Base-by-base conservation (phyloP, 2,797 vertebrate genomes). In the Mastacembelus armatus region DNA sequence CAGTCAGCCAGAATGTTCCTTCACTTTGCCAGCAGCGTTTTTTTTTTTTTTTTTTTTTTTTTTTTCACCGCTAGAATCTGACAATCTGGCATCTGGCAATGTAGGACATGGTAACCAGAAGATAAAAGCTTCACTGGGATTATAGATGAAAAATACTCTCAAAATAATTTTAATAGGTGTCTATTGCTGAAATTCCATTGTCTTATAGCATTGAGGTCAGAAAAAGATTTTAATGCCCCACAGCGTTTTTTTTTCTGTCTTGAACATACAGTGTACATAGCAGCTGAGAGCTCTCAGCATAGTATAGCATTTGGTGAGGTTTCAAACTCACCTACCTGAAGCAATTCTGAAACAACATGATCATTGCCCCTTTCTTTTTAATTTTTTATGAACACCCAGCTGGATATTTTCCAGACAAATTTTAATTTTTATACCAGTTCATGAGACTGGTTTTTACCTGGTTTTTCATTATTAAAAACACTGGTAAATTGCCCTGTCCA, bases 11-110 rank as follows among this genome's bases (percentile, higher is more conserved):
- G 58, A 70, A 54, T 35, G 27, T 71, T 52, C 21, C 32, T 3
- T 39, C 48, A 51, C 26, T 68, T 82, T 76, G 83, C 30, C 61
- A 30, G 33, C 35, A n/a, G n/a, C n/a, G n/a, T n/a, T n/a, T n/a
- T n/a, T n/a, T n/a, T n/a, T n/a, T n/a, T n/a, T n/a, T n/a, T n/a
- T n/a, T n/a, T n/a, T n/a, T n/a, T n/a, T n/a, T n/a, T 57, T 72
- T 71, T 60, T 40, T 52, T 64, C 27, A 35, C 58, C 6, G 3
- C 27, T 22, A 51, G 48, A 51, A 68, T 47, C 39, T 49, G 11
- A 24, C 18, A 21, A 38, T 39, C 21, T 43, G 18, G n/a, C 24
- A 42, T 55, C 35, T 66, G 39, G 24, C 36, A 61, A 24, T 39
- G n/a, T 12, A 40, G 15, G 22, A 66, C 77, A 73, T 49, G 24